Evolutionary conservation across 2,797 vertebrate species (phyloP).

Genomic region (Anguilla obscura): DNA sequence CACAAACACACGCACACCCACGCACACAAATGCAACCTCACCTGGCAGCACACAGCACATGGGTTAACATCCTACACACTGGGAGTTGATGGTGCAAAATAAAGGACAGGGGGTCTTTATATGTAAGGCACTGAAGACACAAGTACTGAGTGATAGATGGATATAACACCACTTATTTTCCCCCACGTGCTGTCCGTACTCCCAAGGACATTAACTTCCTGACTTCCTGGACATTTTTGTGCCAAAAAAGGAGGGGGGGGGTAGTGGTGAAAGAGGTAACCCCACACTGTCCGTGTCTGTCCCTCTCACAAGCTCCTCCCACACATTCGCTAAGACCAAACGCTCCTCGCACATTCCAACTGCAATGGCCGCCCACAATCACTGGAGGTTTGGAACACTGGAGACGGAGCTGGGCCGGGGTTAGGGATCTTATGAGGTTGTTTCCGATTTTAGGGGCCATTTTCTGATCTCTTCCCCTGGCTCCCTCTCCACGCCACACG

Average conservation of each 20-base stretch:
- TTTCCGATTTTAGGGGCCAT: not conserved
- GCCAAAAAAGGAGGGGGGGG: not conserved
- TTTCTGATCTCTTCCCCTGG: not conserved
- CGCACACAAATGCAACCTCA: not conserved
- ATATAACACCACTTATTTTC: slow-evolving; percentile 41
- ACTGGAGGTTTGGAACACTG: slow-evolving; percentile 19
- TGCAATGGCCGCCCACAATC: not conserved
- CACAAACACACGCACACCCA: not conserved
- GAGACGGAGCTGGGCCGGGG: not conserved
- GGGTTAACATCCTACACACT: slow-evolving; percentile 14
- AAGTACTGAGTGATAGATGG: slow-evolving; percentile 42
- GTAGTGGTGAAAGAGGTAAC: not conserved
- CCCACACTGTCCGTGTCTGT: not conserved
- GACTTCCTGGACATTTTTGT: slow-evolving; percentile 27
- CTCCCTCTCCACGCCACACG: not conserved
- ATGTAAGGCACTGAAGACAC: slow-evolving; percentile 79
- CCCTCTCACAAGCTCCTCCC: slow-evolving; percentile 13
- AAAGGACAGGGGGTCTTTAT: slow-evolving; percentile 23
- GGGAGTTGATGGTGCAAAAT: not conserved
- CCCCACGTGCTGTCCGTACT: slow-evolving; percentile 33
- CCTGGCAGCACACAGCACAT: not conserved
- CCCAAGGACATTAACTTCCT: slow-evolving; percentile 32
- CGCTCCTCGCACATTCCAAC: not conserved
- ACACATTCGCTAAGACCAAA: slow-evolving; percentile 24
- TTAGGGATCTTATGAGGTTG: not conserved